A percentile compares a stretch with the other conserved stretches of the same genome.
phyloP scores from a whole-genome alignment of 2,113 vertebrate genomes.

The Dascyllus trimaculatus region DNA sequence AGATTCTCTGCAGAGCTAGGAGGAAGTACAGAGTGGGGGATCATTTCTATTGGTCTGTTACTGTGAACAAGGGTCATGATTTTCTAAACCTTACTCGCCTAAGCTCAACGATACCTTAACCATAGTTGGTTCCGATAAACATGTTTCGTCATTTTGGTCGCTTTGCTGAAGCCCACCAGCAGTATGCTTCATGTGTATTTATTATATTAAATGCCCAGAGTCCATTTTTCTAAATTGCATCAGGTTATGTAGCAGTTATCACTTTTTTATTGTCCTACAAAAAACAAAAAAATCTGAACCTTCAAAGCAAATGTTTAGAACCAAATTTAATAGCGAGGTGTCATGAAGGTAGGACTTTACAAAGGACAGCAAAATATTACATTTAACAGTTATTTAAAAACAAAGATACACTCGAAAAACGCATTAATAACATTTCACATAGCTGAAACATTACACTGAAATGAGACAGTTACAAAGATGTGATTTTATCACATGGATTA shows the following conservation, averaged over 20 bases:
- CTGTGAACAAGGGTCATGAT: no score
- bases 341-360: neutral
- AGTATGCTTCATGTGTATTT: no score
- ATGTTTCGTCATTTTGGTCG: no score
- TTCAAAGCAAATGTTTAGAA: neutral
- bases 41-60: no score
- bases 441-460: neutral
- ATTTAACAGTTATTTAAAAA: neutral
- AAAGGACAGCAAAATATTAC: neutral
- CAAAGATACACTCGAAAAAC: neutral
- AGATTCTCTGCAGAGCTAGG: no score
- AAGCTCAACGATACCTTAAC: no score
- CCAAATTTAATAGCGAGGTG: neutral
- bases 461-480: neutral
- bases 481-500: slow-evolving; percentile 2
- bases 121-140: no score
- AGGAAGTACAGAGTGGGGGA: no score
- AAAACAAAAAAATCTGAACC: neutral
- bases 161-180: no score
- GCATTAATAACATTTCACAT: neutral
- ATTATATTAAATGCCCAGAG: no score
- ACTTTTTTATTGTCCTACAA: neutral
- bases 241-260: neutral
- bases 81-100: no score
- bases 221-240: no score